phyloP scores from a whole-genome alignment of 2,797 vertebrate genomes.

The Macrochelys suwanniensis region DNA sequence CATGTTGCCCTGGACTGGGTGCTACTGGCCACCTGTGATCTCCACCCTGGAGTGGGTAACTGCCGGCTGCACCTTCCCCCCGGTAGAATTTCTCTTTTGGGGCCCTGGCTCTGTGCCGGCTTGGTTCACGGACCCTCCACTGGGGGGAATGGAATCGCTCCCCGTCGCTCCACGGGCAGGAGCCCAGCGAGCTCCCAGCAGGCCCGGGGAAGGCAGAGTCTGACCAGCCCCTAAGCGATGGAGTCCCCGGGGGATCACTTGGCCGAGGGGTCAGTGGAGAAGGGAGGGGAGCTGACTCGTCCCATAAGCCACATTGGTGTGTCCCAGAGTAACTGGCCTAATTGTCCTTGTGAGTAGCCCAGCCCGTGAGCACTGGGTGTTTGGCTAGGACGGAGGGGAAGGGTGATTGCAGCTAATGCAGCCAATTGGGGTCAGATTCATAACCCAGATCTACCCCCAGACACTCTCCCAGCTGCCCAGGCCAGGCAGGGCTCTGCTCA shows the following conservation, averaged over 20 bases:
- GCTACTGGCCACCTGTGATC: too few relatives aligned
- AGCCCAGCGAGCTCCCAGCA: too few relatives aligned
- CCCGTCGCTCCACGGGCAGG: background rate
- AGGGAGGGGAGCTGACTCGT: background rate
- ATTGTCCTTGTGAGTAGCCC: background rate
- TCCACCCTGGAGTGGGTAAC: too few relatives aligned
- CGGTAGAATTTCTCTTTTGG: too few relatives aligned
- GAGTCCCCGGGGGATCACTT: background rate
- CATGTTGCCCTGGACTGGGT: too few relatives aligned
- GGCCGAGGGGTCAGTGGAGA: background rate
- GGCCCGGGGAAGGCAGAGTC: background rate
- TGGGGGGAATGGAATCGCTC: too few relatives aligned
- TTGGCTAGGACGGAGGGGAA: background rate
- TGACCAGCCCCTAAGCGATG: background rate
- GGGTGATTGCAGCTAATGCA: background rate
- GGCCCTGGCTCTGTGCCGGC: too few relatives aligned
- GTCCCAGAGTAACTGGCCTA: background rate
- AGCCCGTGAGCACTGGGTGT: fast-evolving
- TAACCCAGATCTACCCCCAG: background rate
- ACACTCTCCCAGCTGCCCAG: background rate
- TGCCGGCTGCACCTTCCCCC: too few relatives aligned
- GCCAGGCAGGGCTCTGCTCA: too few relatives aligned
- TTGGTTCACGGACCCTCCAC: too few relatives aligned
- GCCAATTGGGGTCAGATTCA: background rate
- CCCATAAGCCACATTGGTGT: too few relatives aligned